These are phyloP conservation scores for Cheirogaleus medius DNA, from an alignment of 2,113 vertebrate species.

Conservation along the genomic window DNA sequence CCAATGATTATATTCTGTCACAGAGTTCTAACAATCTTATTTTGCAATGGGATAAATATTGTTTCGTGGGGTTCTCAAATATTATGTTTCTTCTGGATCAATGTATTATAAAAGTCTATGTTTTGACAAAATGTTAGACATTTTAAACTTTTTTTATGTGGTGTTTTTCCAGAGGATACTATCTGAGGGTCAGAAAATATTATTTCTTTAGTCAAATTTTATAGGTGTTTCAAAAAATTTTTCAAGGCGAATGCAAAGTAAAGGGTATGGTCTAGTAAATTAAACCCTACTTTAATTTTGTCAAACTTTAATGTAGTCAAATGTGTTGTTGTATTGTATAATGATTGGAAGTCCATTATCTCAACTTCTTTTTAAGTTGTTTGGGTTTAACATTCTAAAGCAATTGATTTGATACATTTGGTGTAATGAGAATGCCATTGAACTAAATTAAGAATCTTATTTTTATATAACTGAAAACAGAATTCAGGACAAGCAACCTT, in stretches of 20 bases:
- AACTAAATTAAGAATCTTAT: neutral
- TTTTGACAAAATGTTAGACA: slow-evolving; percentile 8
- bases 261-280: neutral
- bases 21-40: neutral
- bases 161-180: slow-evolving; percentile 8
- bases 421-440: neutral
- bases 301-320: neutral
- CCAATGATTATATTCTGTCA: neutral
- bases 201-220: slow-evolving; percentile 4
- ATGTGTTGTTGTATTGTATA: neutral
- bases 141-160: neutral
- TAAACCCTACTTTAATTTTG: neutral
- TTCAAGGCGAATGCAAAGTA: slow-evolving; percentile 14
- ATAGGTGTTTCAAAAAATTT: neutral
- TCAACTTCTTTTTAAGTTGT: slow-evolving; percentile 13
- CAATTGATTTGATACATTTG: neutral
- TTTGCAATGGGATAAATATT: neutral
- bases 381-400: neutral
- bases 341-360: neutral
- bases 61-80: neutral
- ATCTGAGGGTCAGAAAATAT: neutral
- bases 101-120: neutral
- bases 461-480: slow-evolving; percentile 37
- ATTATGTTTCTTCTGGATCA: neutral
- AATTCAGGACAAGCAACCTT: slow-evolving; percentile 7